These are phyloP conservation scores for Polymixis flavicincta DNA, from an alignment of 2,888 invertebrate species.

Conservation along the genomic window DNA sequence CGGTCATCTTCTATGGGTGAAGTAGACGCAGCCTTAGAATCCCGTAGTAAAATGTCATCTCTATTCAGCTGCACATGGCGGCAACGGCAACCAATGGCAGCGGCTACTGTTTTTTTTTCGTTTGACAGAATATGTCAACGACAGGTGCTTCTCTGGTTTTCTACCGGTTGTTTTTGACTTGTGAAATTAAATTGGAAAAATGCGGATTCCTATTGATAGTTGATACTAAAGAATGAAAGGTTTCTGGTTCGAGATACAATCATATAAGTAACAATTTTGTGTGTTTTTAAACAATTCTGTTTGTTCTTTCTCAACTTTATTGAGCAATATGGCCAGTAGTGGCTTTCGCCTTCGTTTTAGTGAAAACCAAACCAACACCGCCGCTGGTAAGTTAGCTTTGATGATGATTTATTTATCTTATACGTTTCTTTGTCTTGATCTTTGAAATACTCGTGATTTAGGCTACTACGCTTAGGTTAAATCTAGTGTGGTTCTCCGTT, in stretches of 20 bases:
- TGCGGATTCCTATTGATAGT: neutral
- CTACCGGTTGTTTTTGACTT: constrained; percentile 34
- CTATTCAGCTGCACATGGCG: constrained; percentile 1
- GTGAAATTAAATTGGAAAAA: neutral
- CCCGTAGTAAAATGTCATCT: neutral
- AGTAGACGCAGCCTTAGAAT: neutral
- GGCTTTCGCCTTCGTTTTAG: constrained; percentile 60
- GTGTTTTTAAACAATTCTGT: neutral
- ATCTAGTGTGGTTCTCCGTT: neutral
- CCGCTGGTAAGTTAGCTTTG: constrained; percentile 36
- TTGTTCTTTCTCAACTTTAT: neutral
- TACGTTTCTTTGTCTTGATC: neutral
- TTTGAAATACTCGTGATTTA: neutral
- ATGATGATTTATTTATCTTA: neutral
- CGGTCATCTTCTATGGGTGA: neutral
- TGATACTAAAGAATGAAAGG: neutral
- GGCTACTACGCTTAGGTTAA: neutral
- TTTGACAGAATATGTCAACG: constrained; percentile 31
- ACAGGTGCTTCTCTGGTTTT: constrained; percentile 27
- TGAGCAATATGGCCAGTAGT: constrained; percentile 51
- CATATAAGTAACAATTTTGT: neutral
- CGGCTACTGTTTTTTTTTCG: neutral
- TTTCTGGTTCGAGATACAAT: neutral
- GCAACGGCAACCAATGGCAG: neutral
- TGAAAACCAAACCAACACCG: constrained; percentile 21